phyloP scores from a whole-genome alignment of 2,797 vertebrate genomes.

The Kryptopterus vitreolus region DNA sequence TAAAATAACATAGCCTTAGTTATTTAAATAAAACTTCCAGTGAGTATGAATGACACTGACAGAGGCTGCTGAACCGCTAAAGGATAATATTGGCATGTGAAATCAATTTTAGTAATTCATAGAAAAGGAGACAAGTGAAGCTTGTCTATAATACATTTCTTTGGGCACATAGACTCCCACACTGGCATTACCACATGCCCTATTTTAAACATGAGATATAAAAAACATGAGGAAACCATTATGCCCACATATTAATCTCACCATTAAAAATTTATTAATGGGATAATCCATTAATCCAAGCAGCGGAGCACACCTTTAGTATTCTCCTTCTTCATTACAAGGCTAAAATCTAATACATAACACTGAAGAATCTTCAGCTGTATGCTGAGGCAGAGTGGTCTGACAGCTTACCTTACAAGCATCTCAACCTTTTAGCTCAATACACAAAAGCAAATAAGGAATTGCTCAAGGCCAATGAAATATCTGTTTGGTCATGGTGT shows the following conservation, averaged over 20 bases:
- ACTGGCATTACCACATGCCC: slow-evolving; percentile 40
- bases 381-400: background rate
- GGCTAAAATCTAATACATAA: background rate
- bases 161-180: slow-evolving; percentile 7
- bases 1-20: too few species aligned
- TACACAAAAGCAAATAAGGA: background rate
- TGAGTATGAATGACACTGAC: too few species aligned
- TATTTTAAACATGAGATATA: slow-evolving; percentile 60
- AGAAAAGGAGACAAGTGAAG: slow-evolving; percentile 16
- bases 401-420: slow-evolving; percentile 36
- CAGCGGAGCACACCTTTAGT: slow-evolving; percentile 37
- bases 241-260: slow-evolving; percentile 55
- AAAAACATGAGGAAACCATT: slow-evolving; percentile 55
- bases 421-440: slow-evolving; percentile 43
- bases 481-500: slow-evolving; percentile 45
- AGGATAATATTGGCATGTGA: too few species aligned
- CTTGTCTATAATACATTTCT: slow-evolving; percentile 22
- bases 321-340: slow-evolving; percentile 33
- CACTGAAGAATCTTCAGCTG: background rate
- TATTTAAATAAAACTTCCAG: too few species aligned
- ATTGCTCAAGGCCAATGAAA: slow-evolving; percentile 47
- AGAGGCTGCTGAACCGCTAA: too few species aligned
- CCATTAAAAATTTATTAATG: slow-evolving; percentile 51
- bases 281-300: slow-evolving; percentile 32
- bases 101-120: too few species aligned